phyloP scores from a whole-genome alignment of 1,140 invertebrate species.

The Tetramorium simillimum region DNA sequence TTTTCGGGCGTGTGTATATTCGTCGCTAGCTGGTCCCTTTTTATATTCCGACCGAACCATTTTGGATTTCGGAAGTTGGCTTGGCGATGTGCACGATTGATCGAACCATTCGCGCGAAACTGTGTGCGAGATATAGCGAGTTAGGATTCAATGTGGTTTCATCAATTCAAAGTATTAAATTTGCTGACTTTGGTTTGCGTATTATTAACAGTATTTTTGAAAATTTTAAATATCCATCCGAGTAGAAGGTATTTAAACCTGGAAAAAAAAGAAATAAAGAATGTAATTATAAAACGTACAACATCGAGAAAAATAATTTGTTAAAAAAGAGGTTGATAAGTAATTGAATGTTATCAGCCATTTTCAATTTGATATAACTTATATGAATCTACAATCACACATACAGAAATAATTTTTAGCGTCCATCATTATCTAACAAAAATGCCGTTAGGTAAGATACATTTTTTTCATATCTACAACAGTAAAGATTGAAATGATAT shows the following conservation, averaged over 20 bases:
- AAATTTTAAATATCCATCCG: conserved; percentile 1
- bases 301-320: not conserved
- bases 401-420: not conserved
- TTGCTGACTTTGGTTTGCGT: not conserved
- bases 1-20: conserved; percentile 50
- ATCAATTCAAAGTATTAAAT: conserved; percentile 6
- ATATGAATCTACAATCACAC: not conserved
- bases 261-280: not conserved
- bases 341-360: not conserved
- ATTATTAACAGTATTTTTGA: not conserved
- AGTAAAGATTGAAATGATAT: not conserved
- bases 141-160: conserved; percentile 43
- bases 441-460: not conserved
- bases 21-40: conserved; percentile 47
- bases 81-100: conserved; percentile 43
- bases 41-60: conserved; percentile 50
- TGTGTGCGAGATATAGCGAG: conserved; percentile 27
- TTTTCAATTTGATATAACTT: not conserved
- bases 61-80: conserved; percentile 58
- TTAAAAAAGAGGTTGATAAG: not conserved
- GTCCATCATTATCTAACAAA: not conserved
- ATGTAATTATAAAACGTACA: not conserved
- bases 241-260: not conserved
- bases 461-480: not conserved
- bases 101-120: conserved; percentile 41